phyloP scores from a whole-genome alignment of 2,888 invertebrate species.

The Acleris laterana region DNA sequence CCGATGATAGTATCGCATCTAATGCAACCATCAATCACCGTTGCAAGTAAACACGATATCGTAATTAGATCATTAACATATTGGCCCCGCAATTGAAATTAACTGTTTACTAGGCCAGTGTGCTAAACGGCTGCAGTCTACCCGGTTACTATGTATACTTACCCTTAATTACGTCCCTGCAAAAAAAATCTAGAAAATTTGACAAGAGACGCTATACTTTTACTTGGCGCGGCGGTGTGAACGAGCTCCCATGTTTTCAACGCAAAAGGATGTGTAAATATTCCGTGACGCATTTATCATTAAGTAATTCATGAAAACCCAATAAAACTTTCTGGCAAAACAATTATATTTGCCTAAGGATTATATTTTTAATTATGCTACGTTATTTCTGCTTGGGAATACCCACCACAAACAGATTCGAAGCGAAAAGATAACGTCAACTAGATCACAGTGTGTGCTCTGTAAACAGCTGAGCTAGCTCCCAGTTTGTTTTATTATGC shows the following conservation, averaged over 20 bases:
- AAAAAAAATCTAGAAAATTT: too few species aligned
- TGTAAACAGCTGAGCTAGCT: conserved; percentile 6
- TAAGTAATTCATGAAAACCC: neutral
- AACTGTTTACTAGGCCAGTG: conserved; percentile 6
- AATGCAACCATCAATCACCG: neutral
- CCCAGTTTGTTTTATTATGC: conserved; percentile 6
- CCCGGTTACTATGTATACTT: neutral
- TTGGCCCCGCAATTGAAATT: conserved; percentile 9
- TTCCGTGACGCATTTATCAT: conserved; percentile 1
- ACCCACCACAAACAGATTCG: conserved; percentile 23
- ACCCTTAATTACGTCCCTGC: neutral
- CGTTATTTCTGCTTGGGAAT: conserved; percentile 9
- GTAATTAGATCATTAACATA: conserved; percentile 20
- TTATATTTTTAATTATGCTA: neutral
- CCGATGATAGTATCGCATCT: neutral
- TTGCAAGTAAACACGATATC: conserved; percentile 4
- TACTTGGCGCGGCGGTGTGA: too few species aligned
- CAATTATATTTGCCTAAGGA: conserved; percentile 1
- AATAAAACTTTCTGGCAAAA: neutral
- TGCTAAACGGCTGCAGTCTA: neutral
- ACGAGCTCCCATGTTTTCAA: too few species aligned
- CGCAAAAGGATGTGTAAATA: too few species aligned
- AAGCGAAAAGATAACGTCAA: conserved; percentile 12
- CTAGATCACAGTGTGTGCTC: conserved; percentile 6
- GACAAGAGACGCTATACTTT: too few species aligned